Evolutionary conservation across 2,888 invertebrate genomes (phyloP), one percentile per base, ranked within the genome.

Genomic region (Brachypterus glaber): DNA sequence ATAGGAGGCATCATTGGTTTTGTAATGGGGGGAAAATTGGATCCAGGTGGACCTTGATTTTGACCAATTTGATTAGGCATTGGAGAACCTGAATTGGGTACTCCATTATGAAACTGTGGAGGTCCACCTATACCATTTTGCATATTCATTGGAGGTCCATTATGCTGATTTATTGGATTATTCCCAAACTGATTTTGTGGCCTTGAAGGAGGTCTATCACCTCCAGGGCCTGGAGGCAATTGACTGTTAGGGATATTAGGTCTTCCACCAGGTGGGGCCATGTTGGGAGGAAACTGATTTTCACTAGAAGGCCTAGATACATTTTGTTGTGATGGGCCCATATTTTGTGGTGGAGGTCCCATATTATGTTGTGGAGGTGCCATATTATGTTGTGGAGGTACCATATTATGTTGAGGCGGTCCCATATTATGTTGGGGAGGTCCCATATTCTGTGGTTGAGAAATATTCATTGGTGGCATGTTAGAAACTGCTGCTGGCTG

Each of bases 161-260:
- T n/a, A n/a, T n/a, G n/a, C n/a, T n/a, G n/a, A n/a, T n/a, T n/a
- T n/a, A n/a, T n/a, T n/a, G n/a, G n/a, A n/a, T n/a, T n/a, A n/a
- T n/a, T n/a, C 5, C 30, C 5, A 21, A 59, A 37, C 37, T 50
- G 52, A 39, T 53, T 52, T 41, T 52, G 53, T 3, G 43, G 30
- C 25, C 48, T 27, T 13, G 27, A 27, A 4, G 27, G 27, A 9
- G 27, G 27, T 27, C 27, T 27, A 11, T 27, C 11, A 11, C 12
- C 27, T 5, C 27, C 27, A 21, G n/a, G n/a, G n/a, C 21, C 21
- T 11, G 27, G 27, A 9, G 27, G 27, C 12, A 27, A 27, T 11
- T 27, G 27, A 27, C 12, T 27, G 4, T 9, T 11, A 27, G 27
- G 27, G 8, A 27, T 27, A 11, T 27, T 9, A 11, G 11, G 7